Conservation (phyloP, 2,888 invertebrate species). For the Epiperipatus broadwayi region DNA sequence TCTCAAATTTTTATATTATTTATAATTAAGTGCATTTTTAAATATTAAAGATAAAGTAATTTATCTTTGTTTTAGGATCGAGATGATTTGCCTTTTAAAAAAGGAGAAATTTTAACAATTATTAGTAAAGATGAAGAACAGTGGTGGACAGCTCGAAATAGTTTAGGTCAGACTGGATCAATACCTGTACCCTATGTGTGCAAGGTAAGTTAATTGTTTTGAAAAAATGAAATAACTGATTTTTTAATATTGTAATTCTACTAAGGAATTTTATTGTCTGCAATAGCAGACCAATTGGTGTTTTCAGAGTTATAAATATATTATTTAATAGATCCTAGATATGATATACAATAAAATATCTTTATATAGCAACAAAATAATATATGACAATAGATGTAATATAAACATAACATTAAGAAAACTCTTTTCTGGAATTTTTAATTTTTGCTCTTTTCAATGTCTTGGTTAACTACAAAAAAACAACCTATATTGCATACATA, state of each 20-base stretch:
- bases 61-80: constrained; percentile 44
- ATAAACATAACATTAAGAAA: no score
- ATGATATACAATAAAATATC: no score
- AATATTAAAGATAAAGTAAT: background rate
- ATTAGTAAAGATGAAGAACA: constrained; percentile 88
- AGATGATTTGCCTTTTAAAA: constrained; percentile 84
- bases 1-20: no score
- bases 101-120: constrained; percentile 76
- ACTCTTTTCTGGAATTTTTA: no score
- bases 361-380: no score
- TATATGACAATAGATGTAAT: no score
- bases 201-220: constrained; percentile 17
- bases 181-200: constrained; percentile 85
- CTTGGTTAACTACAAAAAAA: no score
- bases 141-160: constrained; percentile 95
- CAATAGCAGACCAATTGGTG: background rate
- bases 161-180: constrained; percentile 63
- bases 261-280: background rate
- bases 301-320: no score
- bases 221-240: background rate
- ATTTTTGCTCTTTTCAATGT: no score
- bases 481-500: no score
- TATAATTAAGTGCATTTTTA: no score
- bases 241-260: background rate
- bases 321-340: no score